Conservation (phyloP, 2,888 invertebrate species). For the Galerucella pusilla region DNA sequence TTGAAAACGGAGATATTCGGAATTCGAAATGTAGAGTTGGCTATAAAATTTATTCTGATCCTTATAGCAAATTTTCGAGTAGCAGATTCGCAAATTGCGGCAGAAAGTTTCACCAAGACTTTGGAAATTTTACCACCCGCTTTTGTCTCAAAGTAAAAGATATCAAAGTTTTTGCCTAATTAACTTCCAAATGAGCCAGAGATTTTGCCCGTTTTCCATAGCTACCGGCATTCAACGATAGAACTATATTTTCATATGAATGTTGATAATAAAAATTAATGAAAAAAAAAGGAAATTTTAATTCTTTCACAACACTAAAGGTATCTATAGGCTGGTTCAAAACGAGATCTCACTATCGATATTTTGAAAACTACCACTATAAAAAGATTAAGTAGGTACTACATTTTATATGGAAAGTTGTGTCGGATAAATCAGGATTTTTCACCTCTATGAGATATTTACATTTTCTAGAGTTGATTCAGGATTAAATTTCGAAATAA, state of each 20-base stretch:
- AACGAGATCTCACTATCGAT: too few relatives aligned
- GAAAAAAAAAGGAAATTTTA: too few relatives aligned
- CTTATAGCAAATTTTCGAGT: constrained; percentile 62
- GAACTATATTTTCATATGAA: constrained; percentile 34
- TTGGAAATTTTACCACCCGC: constrained; percentile 59
- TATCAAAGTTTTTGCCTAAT: constrained; percentile 62
- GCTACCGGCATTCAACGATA: constrained; percentile 22
- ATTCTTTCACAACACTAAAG: too few relatives aligned
- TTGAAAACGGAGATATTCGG: constrained; percentile 18
- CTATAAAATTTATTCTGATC: constrained; percentile 60
- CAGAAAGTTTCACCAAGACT: constrained; percentile 58
- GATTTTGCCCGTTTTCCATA: constrained; percentile 48
- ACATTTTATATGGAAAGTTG: too few relatives aligned
- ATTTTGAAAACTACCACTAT: too few relatives aligned
- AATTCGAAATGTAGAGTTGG: constrained; percentile 41
- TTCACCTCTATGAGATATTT: too few relatives aligned
- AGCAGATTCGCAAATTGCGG: constrained; percentile 60
- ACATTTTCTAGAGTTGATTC: neutral
- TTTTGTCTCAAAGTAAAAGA: constrained; percentile 56
- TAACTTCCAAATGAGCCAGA: constrained; percentile 61
- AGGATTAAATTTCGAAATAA: neutral
- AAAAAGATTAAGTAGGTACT: too few relatives aligned
- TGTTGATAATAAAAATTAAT: constrained; percentile 18
- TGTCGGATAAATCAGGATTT: too few relatives aligned
- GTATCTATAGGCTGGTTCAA: too few relatives aligned